Conservation (phyloP, 2,797 vertebrate species). For the Enteromius argenteus region DNA sequence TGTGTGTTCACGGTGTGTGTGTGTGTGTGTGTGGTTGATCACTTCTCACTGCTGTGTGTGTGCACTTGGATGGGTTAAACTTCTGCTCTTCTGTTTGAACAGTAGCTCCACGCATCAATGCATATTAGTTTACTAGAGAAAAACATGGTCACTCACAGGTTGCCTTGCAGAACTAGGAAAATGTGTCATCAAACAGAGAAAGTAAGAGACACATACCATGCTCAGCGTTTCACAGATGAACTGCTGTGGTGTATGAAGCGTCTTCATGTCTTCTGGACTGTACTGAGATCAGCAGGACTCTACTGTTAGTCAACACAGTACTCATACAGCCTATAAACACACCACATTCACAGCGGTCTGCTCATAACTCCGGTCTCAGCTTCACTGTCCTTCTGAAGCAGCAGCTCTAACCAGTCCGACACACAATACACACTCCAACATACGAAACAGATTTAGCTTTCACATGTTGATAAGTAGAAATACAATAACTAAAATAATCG, state of each 20-base stretch:
- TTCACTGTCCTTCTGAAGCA: neutral
- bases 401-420: neutral
- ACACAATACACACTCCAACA: neutral
- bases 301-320: neutral
- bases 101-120: neutral
- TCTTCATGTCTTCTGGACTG: neutral
- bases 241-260: neutral
- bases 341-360: neutral
- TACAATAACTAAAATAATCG: neutral
- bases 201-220: neutral
- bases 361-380: neutral
- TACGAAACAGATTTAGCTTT: neutral
- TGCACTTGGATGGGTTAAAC: neutral
- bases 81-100: neutral
- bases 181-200: neutral
- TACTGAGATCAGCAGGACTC: neutral
- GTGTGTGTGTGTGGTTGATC: no score
- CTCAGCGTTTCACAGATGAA: neutral
- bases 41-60: neutral
- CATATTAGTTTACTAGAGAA: neutral
- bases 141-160: neutral
- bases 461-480: neutral
- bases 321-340: neutral
- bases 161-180: neutral
- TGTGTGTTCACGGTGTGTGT: no score